Evolutionary conservation across 2,888 invertebrate genomes (phyloP), one percentile per base, ranked within the genome.

Genomic region (Polietes domitor): DNA sequence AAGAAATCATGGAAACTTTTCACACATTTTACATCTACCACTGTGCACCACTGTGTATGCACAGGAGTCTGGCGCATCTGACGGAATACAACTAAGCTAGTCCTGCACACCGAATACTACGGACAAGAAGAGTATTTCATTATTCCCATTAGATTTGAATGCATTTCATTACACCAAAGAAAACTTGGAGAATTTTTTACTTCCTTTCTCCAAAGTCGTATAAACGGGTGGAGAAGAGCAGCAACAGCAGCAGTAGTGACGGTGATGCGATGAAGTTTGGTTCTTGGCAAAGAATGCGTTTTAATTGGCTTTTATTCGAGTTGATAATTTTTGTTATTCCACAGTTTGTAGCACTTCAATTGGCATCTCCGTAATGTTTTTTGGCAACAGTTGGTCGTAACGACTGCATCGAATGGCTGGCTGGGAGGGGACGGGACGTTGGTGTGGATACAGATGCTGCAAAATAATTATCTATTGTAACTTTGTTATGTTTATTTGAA

Each of bases 221-320:
- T 12, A 9, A 9, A 37, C 6, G 37, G 37, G 4, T 12, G 37
- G 47, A 2, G 15, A n/a, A 21, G 53, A 21, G n/a, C 21, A 17
- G 19, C 50, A n/a, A 10, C 6, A 53, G n/a, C n/a, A n/a, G n/a
- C n/a, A n/a, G n/a, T n/a, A 9, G 53, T 53, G 21, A 6, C 21
- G 24, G 19, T 15, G 58, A n/a, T 58, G 58, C 15, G 19, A 58
- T 58, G n/a, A 68, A 41, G 26, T 55, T 55, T 21, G n/a, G 5
- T 79, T 47, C 32, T 76, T 83, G 74, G 53, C 72, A 61, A 43
- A 55, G 41, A 80, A 77, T 83, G 73, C 77, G 70, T 77, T 81
- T 81, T 81, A 81, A 84, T 81, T 84, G 78, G 80, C 78, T 72
- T 84, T 78, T 75, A 81, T 84, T 81, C 77, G 78, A 81, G 78